These are phyloP conservation scores for Agriopis marginaria DNA, from an alignment of 2,888 invertebrate genomes.

Conservation along the genomic window DNA sequence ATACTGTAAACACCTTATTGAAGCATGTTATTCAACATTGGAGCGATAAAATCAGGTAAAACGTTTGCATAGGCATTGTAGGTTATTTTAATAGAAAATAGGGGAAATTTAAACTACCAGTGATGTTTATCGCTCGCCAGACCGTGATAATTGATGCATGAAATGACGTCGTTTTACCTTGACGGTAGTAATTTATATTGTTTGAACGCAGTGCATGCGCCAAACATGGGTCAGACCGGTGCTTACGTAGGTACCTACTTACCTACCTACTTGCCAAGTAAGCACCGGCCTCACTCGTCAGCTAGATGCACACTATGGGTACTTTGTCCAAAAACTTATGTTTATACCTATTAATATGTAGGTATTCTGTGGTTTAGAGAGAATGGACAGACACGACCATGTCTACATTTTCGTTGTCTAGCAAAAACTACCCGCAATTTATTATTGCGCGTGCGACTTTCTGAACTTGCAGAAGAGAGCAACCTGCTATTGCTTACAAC, in stretches of 20 bases:
- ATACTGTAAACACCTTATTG: not conserved
- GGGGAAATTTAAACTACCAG: conserved; percentile 9
- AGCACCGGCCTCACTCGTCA: no score
- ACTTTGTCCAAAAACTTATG: not conserved
- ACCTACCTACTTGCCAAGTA: not conserved
- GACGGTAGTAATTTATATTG: conserved; percentile 38
- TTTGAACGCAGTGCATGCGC: conserved; percentile 24
- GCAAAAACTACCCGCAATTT: no score
- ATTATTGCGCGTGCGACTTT: no score
- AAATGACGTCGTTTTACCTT: conserved; percentile 53
- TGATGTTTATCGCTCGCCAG: conserved; percentile 36
- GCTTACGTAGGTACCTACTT: not conserved
- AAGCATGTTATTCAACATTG: not conserved
- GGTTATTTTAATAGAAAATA: conserved; percentile 10
- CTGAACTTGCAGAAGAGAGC: no score
- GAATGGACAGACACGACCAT: no score
- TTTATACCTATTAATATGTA: no score
- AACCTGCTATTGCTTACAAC: no score
- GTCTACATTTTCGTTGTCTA: no score
- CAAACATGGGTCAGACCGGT: conserved; percentile 6
- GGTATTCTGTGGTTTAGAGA: no score
- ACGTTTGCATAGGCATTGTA: no score
- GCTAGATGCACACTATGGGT: no score
- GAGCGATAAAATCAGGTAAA: not conserved
- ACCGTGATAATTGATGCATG: conserved; percentile 47